Conservation (phyloP, 2,888 invertebrate species). For the Villa cingulata region DNA sequence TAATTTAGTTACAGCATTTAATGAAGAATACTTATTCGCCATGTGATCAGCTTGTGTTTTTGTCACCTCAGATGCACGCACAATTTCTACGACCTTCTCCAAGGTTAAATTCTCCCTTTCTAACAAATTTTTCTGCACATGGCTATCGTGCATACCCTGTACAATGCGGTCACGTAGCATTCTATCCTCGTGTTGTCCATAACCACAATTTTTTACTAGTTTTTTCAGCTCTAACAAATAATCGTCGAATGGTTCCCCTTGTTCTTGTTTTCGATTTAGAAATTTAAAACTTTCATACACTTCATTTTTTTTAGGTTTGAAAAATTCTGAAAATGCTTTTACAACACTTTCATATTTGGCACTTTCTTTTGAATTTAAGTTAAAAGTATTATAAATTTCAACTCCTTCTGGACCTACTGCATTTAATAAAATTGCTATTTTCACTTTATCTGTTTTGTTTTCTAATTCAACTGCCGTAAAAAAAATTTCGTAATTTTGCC, state of each 20-base stretch:
- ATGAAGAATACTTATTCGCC: neutral
- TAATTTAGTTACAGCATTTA: neutral
- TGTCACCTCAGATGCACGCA: neutral
- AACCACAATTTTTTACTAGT: constrained; percentile 4
- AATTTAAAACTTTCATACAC: constrained; percentile 6
- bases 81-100: constrained; percentile 1
- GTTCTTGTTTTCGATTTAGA: neutral
- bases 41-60: neutral
- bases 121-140: neutral
- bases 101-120: neutral
- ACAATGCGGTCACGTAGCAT: constrained; percentile 7
- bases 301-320: constrained; percentile 3
- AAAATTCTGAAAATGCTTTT: constrained; percentile 11
- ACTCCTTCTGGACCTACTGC: constrained; percentile 19
- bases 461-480: constrained; percentile 16
- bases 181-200: neutral
- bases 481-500: constrained; percentile 18
- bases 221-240: constrained; percentile 10
- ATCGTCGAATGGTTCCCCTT: constrained; percentile 6
- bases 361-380: constrained; percentile 8
- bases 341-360: constrained; percentile 11
- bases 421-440: constrained; percentile 19
- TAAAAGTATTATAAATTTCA: constrained; percentile 19
- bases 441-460: constrained; percentile 14
- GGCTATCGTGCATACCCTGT: neutral